A percentile compares a stretch with the other conserved stretches of the same genome.
Evolutionary conservation across 1,140 invertebrate genomes (phyloP).

Genomic region (Asbolus verrucosus): DNA sequence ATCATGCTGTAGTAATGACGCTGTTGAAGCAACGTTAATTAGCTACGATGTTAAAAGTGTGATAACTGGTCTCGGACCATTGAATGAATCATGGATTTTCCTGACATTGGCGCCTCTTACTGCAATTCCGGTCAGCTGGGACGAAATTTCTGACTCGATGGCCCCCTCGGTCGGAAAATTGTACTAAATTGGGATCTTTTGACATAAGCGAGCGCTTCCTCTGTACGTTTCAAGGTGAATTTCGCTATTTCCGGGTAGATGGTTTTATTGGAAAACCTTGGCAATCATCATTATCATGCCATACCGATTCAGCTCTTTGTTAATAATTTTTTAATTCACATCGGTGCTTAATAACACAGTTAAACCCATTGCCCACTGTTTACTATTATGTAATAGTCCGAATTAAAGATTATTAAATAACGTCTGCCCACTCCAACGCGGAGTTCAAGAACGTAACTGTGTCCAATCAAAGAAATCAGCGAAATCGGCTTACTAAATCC

Average conservation of each 20-base stretch:
- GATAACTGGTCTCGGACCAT: no score
- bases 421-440: slow-evolving; percentile 5
- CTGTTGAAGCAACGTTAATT: no score
- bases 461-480: not conserved
- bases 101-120: not conserved
- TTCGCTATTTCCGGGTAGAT: slow-evolving; percentile 44
- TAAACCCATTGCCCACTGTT: not conserved
- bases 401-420: not conserved
- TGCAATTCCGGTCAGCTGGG: not conserved
- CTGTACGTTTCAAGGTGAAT: slow-evolving; percentile 45
- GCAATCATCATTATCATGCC: slow-evolving; percentile 23
- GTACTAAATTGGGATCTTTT: slow-evolving; percentile 34
- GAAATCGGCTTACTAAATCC: not conserved
- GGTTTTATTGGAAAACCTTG: slow-evolving; percentile 38
- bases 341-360: no score
- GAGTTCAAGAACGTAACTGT: not conserved
- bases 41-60: no score
- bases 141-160: slow-evolving; percentile 1
- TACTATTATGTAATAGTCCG: not conserved
- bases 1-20: no score
- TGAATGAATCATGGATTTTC: slow-evolving; percentile 27
- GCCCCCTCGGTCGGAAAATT: slow-evolving; percentile 6
- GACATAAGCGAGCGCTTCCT: slow-evolving; percentile 40
- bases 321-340: slow-evolving; percentile 10
- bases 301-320: slow-evolving; percentile 1